These are phyloP conservation scores for Equus przewalskii DNA, from an alignment of 2,113 vertebrate species.

Conservation along the genomic window DNA sequence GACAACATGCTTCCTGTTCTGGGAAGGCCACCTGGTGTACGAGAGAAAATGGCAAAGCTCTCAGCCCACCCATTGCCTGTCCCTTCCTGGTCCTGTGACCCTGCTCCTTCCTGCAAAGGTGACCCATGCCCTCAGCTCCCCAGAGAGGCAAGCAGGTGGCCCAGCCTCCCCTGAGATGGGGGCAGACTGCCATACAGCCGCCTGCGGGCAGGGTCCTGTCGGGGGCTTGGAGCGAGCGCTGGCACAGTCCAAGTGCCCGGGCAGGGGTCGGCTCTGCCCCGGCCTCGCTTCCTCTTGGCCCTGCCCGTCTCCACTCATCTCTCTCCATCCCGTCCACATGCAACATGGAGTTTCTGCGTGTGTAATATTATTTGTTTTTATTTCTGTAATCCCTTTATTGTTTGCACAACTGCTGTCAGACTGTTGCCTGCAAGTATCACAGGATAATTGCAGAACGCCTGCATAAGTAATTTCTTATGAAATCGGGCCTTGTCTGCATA, in stretches of 20 bases:
- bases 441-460: constrained; percentile 90
- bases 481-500: constrained; percentile 89
- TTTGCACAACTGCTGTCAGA: constrained; percentile 90
- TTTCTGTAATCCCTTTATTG: constrained; percentile 90
- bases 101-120: background rate
- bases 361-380: constrained; percentile 90
- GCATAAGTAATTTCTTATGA: constrained; percentile 90
- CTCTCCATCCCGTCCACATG: constrained; percentile 80
- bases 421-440: constrained; percentile 88
- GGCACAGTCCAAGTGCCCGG: background rate
- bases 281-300: background rate
- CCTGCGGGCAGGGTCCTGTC: too few relatives aligned
- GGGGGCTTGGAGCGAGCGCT: too few relatives aligned
- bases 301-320: constrained; percentile 54
- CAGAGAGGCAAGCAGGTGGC: background rate
- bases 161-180: background rate
- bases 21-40: background rate
- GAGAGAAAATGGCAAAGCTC: background rate
- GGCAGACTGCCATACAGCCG: background rate
- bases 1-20: background rate
- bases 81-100: background rate
- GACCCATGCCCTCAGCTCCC: background rate
- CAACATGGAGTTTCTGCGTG: constrained; percentile 84
- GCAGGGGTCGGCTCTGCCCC: background rate
- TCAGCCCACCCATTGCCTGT: rapidly evolving